These are phyloP conservation scores for Hormaphis cornu DNA, from an alignment of 1,140 invertebrate genomes.

Conservation along the genomic window DNA sequence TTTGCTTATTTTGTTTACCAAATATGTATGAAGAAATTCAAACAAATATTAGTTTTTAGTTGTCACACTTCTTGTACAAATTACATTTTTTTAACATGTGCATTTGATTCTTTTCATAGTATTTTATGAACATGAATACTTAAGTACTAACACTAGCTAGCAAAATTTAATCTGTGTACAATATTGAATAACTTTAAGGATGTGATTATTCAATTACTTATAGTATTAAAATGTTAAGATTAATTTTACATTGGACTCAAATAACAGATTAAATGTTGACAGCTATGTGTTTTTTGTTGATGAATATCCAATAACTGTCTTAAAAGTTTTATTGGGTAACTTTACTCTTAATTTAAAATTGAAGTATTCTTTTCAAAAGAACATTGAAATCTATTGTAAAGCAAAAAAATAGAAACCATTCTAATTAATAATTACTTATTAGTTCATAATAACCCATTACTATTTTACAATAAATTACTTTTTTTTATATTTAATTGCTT, in stretches of 20 bases:
- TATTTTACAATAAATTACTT: no score
- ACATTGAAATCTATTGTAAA: slow-evolving; percentile 1
- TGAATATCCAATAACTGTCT: slow-evolving; percentile 24
- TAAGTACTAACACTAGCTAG: neutral
- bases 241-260: neutral
- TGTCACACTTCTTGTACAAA: neutral
- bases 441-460: no score
- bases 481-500: no score
- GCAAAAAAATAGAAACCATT: neutral
- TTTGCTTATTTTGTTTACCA: no score
- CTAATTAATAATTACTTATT: no score
- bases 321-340: neutral
- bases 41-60: neutral
- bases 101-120: slow-evolving; percentile 17
- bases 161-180: slow-evolving; percentile 1
- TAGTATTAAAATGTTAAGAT: neutral
- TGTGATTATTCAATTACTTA: neutral
- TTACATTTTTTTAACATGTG: neutral
- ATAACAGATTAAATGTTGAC: slow-evolving; percentile 4
- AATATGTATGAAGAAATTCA: neutral
- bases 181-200: neutral
- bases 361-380: neutral
- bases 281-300: slow-evolving; percentile 1
- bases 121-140: neutral
- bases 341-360: neutral